phyloP scores from a whole-genome alignment of 2,113 vertebrate genomes.

The Illadopsis cleaveri region DNA sequence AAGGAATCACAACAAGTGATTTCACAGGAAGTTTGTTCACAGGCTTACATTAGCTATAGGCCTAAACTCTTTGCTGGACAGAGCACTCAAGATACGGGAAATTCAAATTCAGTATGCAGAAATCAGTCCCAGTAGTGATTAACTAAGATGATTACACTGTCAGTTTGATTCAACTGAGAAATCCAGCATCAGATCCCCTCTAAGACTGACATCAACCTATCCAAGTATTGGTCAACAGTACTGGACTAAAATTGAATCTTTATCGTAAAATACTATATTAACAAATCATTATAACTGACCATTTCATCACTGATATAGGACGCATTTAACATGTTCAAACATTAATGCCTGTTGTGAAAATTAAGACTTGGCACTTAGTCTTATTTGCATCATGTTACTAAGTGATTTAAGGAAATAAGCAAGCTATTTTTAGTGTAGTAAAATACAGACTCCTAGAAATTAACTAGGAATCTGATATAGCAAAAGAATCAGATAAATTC shows the following conservation, averaged over 20 bases:
- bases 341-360: neutral
- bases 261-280: neutral
- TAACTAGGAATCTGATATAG: neutral
- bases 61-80: neutral
- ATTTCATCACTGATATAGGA: neutral
- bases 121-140: neutral
- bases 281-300: neutral
- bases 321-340: neutral
- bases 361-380: neutral
- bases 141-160: neutral
- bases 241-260: neutral
- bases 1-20: neutral
- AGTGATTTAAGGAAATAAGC: neutral
- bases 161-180: neutral
- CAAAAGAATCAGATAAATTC: neutral
- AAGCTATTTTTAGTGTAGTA: neutral
- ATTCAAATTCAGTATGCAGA: neutral
- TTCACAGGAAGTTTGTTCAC: neutral
- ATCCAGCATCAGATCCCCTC: neutral
- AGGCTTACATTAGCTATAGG: neutral
- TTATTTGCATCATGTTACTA: neutral
- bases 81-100: neutral
- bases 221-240: neutral
- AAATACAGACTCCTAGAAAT: neutral
- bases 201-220: neutral